These are phyloP conservation scores for Drosophila atripex DNA, from an alignment of 2,888 invertebrate genomes.

Conservation along the genomic window DNA sequence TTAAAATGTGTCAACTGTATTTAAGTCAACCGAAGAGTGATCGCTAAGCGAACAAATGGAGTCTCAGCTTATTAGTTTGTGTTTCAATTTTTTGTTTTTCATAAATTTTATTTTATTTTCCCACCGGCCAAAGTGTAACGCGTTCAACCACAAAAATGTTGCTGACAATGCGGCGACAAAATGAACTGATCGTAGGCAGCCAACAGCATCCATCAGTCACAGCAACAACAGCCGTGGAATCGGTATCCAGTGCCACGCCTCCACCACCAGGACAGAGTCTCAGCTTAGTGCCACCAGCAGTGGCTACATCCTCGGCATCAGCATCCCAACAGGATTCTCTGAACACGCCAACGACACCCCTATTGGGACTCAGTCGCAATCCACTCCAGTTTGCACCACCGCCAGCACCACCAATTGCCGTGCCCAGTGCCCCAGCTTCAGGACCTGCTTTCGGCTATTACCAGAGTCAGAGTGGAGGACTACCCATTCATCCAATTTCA, in stretches of 20 bases:
- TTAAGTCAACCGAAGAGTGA: constrained; percentile 15
- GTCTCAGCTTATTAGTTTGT: constrained; percentile 51
- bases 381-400: constrained; percentile 64
- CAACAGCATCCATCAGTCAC: constrained; percentile 61
- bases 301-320: constrained; percentile 28
- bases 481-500: constrained; percentile 8
- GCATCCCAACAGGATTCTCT: constrained; percentile 65
- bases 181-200: constrained; percentile 85
- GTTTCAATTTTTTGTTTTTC: constrained; percentile 54
- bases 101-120: constrained; percentile 46
- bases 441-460: constrained; percentile 54
- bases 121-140: constrained; percentile 34
- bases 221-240: not conserved
- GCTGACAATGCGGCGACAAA: constrained; percentile 91
- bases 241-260: constrained; percentile 12
- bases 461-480: constrained; percentile 29
- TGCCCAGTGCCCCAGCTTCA: constrained; percentile 31
- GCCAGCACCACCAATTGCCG: constrained; percentile 56
- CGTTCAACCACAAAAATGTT: constrained; percentile 82
- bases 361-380: constrained; percentile 65
- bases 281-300: constrained; percentile 22
- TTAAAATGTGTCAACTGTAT: constrained; percentile 18
- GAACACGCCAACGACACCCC: constrained; percentile 81
- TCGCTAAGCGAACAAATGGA: constrained; percentile 62
- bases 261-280: constrained; percentile 33